Base-by-base conservation (phyloP, 2,888 invertebrate species). In the Anthophora plumipes region DNA sequence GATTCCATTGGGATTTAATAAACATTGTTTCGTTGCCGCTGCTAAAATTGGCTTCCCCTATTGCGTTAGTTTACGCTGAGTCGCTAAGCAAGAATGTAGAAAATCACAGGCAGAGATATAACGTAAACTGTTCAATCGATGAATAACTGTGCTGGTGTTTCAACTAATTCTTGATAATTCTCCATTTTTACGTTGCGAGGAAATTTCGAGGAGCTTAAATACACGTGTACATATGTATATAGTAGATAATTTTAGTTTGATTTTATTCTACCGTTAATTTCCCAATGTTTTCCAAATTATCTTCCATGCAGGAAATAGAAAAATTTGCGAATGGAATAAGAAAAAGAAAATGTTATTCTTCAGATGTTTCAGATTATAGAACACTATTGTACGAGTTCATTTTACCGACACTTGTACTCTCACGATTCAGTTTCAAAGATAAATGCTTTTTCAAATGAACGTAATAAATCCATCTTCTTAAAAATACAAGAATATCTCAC, bases 21-120 rank as follows among this genome's bases (percentile, higher is more conserved):
- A 79, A 66, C 48, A 71, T 71, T 70, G 70, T 60, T 52, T 41
- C 52, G 52, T 37, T 50, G 63, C 54, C 20, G 60, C 43, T 61
- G 75, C 75, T 68, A 76, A 75, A 75, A 75, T 61, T 61, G 61
- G 55, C 52, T 74, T 48, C 2, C 59, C 37, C 39, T 54, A 0
- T 9, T 12, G 59, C 52, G 52, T 37, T 39, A 20, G 50, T 50
- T 73, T 57, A 57, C 64, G 73, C 48, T n/a, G n/a, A 41, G 17
- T 39, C 39, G 54, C 9, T 12, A 25, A 41, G 37, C 64, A 43
- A 48, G 76, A 57, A 64, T 3, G 48, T 31, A n/a, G n/a, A n/a
- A n/a, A 52, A 37, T 46, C 41, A n/a, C 50, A 12, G 11, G n/a
- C 22, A 22, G 20, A 25, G 55, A 55, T 55, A 46, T 46, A n/a